Evolutionary conservation across 37 sponge, comb jelly and placozoan genomes (phyloP).

Genomic region (Cliona cf. orientalis): DNA sequence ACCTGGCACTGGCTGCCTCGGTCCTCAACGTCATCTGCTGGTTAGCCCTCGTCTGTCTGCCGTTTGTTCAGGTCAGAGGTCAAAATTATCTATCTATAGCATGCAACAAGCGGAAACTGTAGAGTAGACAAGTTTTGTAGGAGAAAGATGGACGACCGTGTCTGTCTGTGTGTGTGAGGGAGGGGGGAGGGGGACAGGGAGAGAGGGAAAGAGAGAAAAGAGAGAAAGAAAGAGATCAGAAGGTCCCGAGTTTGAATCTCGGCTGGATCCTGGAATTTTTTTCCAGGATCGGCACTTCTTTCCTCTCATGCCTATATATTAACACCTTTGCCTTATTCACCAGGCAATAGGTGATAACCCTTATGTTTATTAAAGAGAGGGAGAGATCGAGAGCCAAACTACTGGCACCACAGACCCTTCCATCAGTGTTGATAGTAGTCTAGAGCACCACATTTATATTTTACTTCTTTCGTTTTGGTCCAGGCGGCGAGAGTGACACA

Average conservation of each 20-base stretch:
- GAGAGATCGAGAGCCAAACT: too few relatives aligned
- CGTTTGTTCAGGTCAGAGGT: conserved; percentile 35
- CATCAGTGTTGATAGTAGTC: too few relatives aligned
- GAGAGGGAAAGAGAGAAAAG: too few relatives aligned
- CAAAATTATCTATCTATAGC: not conserved
- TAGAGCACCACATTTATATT: conserved; percentile 7
- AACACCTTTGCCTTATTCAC: not conserved
- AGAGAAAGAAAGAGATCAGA: too few relatives aligned
- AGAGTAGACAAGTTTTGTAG: not conserved
- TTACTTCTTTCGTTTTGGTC: not conserved
- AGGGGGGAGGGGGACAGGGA: too few relatives aligned
- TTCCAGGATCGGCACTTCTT: too few relatives aligned
- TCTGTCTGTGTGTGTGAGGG: too few relatives aligned
- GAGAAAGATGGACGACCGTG: not conserved
- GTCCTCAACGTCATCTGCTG: conserved; percentile 31
- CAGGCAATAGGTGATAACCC: too few relatives aligned
- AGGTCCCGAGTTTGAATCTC: too few relatives aligned
- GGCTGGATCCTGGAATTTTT: too few relatives aligned
- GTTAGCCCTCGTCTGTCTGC: conserved; percentile 12
- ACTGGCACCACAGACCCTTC: not conserved
- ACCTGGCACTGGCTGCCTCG: conserved; percentile 2
- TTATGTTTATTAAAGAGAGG: too few relatives aligned
- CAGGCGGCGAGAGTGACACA: conserved; percentile 59
- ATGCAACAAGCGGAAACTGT: not conserved
- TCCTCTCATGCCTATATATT: too few relatives aligned